Evolutionary conservation across 2,888 invertebrate species (phyloP).

Genomic region (Synergus itoensis): DNA sequence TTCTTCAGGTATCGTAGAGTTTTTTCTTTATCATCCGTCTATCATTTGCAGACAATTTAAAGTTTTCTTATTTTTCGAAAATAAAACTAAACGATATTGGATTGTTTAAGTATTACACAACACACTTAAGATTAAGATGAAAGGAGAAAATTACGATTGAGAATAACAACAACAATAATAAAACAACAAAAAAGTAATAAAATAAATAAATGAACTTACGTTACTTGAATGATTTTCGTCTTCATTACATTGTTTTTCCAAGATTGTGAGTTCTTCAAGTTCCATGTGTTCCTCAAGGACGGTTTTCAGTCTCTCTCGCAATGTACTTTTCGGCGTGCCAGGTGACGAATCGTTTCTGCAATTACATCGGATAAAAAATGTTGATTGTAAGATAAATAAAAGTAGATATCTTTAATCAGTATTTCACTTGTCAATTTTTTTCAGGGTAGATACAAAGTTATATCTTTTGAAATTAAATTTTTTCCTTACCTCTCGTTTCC

Average conservation of each 20-base stretch:
- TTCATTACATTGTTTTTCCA: slow-evolving; percentile 81
- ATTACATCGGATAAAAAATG: slow-evolving; percentile 28
- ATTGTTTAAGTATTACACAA: background rate
- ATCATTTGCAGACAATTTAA: slow-evolving; percentile 12
- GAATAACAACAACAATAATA: background rate
- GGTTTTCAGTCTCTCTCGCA: slow-evolving; percentile 76
- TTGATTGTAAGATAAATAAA: slow-evolving; percentile 40
- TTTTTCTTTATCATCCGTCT: slow-evolving; percentile 45
- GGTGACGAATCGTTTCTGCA: slow-evolving; percentile 57
- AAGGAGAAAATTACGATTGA: background rate
- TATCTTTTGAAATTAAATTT: no score
- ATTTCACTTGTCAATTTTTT: no score
- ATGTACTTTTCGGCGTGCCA: slow-evolving; percentile 68
- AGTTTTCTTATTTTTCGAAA: background rate
- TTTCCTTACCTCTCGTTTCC: no score
- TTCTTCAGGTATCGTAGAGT: slow-evolving; percentile 47
- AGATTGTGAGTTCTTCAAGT: slow-evolving; percentile 81
- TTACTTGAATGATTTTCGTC: slow-evolving; percentile 64
- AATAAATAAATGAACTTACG: slow-evolving; percentile 21
- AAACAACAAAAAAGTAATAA: background rate
- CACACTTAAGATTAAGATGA: background rate
- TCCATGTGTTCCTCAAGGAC: slow-evolving; percentile 80
- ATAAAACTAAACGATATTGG: background rate
- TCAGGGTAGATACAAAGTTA: no score
- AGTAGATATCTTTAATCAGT: slow-evolving; percentile 8